Base-by-base conservation (phyloP, 1,140 invertebrate genomes). In the Philotrypesis tridentata region DNA sequence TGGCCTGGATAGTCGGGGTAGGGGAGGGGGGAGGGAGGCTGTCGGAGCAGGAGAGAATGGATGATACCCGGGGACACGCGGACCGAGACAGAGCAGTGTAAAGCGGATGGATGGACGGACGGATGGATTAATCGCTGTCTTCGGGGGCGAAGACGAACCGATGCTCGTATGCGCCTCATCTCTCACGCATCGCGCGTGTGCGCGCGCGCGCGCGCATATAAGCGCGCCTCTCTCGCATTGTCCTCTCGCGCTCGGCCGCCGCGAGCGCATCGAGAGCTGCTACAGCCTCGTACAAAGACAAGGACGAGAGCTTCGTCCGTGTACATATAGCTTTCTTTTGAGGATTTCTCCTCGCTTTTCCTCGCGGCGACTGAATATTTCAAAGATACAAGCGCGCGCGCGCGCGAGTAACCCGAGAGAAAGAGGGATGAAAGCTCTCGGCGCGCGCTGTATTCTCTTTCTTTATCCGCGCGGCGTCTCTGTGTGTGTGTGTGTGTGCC, bases 101-200 rank as follows among this genome's bases (percentile, higher is more conserved):
- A 25, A 33, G 37, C 17, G 37, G 70, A 25, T n/a, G 31, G 33
- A 71, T 43, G 27, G 27, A 25, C n/a, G 72, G 48, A 61, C 33
- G 33, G 72, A 63, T 63, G 55, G 73, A 75, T 75, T 75, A 75
- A 75, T 75, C 55, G 73, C 23, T 63, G 73, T 75, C 73, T 75
- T 75, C 73, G 73, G 55, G 31, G 31, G 55, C 8, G 9, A 37
- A 65, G 31, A 29, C 67, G 67, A 25, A 37, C 67, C 6, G n/a
- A 14, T 55, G 48, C 4, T 55, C n/a, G 48, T 55, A n/a, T 6
- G 48, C 21, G 21, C 48, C 48, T 55, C 48, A 55, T 55, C 48
- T 55, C 48, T 55, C 48, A 55, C 48, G 48, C 21, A 55, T 55
- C 48, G 48, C 67, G 67, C 37, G 67, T 70, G 37, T 37, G 31